These are phyloP conservation scores for Thoracochromis brauschi DNA, from an alignment of 2,113 vertebrate species.

Conservation along the genomic window DNA sequence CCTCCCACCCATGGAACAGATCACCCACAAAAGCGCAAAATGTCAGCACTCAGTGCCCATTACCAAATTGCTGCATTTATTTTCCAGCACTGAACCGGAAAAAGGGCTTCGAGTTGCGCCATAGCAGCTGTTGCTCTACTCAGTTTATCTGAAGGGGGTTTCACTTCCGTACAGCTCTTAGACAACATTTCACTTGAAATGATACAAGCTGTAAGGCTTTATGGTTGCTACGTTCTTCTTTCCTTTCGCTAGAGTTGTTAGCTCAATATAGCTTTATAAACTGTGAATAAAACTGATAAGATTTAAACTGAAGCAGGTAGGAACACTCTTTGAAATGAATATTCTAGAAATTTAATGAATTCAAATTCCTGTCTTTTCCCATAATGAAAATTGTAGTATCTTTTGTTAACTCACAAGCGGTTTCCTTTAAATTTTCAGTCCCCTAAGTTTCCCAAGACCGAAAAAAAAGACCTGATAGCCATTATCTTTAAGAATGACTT, in stretches of 20 bases:
- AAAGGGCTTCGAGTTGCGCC: not conserved
- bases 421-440: not conserved
- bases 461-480: not conserved
- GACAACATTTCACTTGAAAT: not conserved
- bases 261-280: fast-evolving
- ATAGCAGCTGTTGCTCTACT: not conserved
- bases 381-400: not conserved
- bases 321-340: not conserved
- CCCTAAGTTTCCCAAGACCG: not conserved
- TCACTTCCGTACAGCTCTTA: constrained; percentile 2
- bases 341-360: not conserved
- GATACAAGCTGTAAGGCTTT: not conserved
- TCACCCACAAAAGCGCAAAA: constrained; percentile 20
- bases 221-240: fast-evolving
- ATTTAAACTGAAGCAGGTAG: not conserved
- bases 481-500: not conserved
- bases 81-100: constrained; percentile 54
- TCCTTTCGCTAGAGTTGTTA: not conserved
- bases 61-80: constrained; percentile 12
- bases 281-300: not conserved
- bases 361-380: not conserved
- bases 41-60: constrained; percentile 30
- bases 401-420: not conserved
- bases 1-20: constrained; percentile 44
- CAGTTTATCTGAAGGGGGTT: not conserved